phyloP scores from a whole-genome alignment of 2,113 vertebrate genomes.

The Oryzias woworae region DNA sequence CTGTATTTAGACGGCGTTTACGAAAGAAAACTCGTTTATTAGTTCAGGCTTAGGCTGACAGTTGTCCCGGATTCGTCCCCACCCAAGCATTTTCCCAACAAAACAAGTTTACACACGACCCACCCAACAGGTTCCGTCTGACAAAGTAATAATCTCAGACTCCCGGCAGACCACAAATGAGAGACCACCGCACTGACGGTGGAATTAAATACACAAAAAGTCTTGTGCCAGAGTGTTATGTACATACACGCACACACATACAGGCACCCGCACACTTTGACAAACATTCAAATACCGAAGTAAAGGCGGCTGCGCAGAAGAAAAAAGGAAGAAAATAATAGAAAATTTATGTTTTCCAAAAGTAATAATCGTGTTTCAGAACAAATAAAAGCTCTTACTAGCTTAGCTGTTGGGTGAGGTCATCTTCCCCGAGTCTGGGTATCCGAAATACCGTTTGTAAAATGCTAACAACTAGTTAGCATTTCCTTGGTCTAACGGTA shows the following conservation, averaged over 20 bases:
- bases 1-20: conserved; percentile 30
- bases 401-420: too few species aligned
- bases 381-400: too few species aligned
- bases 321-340: background rate
- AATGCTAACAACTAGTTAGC: background rate
- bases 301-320: background rate
- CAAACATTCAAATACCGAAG: background rate
- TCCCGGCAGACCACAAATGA: conserved; percentile 6
- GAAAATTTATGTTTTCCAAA: too few species aligned
- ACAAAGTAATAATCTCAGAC: conserved; percentile 12
- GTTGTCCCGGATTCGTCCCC: conserved; percentile 45
- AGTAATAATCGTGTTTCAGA: too few species aligned
- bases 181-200: conserved; percentile 35
- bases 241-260: too few species aligned
- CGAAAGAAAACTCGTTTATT: conserved; percentile 10
- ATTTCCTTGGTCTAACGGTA: background rate
- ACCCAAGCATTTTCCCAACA: conserved; percentile 47
- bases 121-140: conserved; percentile 65
- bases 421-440: too few species aligned
- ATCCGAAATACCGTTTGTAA: too few species aligned
- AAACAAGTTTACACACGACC: conserved; percentile 68
- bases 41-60: conserved; percentile 35
- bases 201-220: conserved; percentile 17
- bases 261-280: too few species aligned
- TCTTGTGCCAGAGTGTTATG: background rate